Base-by-base conservation (phyloP, 2,113 vertebrate genomes). In the Xiphophorus maculatus region DNA sequence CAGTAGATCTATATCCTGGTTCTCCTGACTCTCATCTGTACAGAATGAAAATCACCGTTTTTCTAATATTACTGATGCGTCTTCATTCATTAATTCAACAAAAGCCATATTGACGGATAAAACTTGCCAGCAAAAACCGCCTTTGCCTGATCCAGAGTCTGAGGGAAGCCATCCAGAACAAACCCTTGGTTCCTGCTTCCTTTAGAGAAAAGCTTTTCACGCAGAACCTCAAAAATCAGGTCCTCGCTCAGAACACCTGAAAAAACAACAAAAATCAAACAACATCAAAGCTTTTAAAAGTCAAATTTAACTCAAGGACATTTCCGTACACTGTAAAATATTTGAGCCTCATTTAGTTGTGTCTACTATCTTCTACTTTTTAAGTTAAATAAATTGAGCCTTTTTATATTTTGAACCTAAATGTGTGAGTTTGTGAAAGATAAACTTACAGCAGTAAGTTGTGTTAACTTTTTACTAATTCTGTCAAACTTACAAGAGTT, bases 101-200 rank as follows among this genome's bases (percentile, higher is more conserved):
- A n/a, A 22, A 35, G 60, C 33, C 48, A 12, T 13, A 33, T 10
- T 1, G 61, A 63, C 0, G 3, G n/a, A 19, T 61, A n/a, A 63
- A 60, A 68, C 93, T 87, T 88, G 98, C 98, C 90, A 11, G 29
- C 89, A 88, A 98, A 99, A 66, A 98, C 90, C 5, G 93, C 86
- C 77, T 88, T 92, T 40, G 97, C 97, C 83, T 98, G 95, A 1
- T 94, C 84, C 13, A 96, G 96, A 5, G 95, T 96, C 81, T 96
- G 92, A 1, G 95, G 97, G 77, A 94, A 98, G 6, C 96, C 97
- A 79, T 99, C 96, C 35, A 99, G 92, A 86, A 99, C 84, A 85
- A 95, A 99, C 9, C 98, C 98, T 66, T 98, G 97, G 84, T 99
- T 99, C 71, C 80, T 95, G 76, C 97, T 98, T 17, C 95, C 95